These are phyloP conservation scores for Pluvialis apricaria DNA, from an alignment of 2,113 vertebrate species.

Conservation along the genomic window DNA sequence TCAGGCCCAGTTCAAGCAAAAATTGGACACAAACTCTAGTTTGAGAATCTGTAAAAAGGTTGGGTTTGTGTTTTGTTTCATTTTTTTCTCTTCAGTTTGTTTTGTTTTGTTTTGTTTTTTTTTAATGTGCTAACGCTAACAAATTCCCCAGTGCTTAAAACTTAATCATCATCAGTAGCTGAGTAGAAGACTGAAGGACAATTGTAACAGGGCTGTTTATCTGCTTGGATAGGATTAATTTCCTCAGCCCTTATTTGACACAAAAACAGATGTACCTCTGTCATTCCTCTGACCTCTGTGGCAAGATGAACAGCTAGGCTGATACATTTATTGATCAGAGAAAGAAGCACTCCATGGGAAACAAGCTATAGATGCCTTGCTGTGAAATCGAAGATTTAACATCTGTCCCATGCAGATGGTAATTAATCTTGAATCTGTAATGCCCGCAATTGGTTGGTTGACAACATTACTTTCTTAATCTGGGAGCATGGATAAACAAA, in stretches of 20 bases:
- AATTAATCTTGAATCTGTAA: conserved; percentile 70
- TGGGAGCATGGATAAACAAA: conserved; percentile 37
- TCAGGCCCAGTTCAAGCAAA: neutral
- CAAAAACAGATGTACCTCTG: conserved; percentile 69
- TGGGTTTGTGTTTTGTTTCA: neutral
- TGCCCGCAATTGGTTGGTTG: conserved; percentile 27
- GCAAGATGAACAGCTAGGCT: conserved; percentile 69
- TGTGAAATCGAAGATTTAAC: conserved; percentile 69
- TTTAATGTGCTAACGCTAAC: neutral
- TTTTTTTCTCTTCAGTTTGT: neutral
- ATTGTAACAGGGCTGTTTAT: conserved; percentile 46
- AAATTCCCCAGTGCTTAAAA: conserved; percentile 39
- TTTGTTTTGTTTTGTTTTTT: neutral
- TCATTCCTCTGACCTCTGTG: conserved; percentile 67
- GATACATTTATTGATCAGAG: conserved; percentile 72
- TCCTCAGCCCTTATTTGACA: conserved; percentile 63
- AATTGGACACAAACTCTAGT: neutral
- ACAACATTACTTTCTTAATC: conserved; percentile 52
- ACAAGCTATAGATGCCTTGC: conserved; percentile 48
- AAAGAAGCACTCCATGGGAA: conserved; percentile 59
- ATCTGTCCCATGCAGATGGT: conserved; percentile 67
- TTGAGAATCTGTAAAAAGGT: neutral
- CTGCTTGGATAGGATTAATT: conserved; percentile 62
- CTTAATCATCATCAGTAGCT: conserved; percentile 29
- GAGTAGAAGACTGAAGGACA: conserved; percentile 37